These are phyloP conservation scores for Pseudolaguvia tuberculata DNA, from an alignment of 2,113 vertebrate genomes.

Conservation along the genomic window DNA sequence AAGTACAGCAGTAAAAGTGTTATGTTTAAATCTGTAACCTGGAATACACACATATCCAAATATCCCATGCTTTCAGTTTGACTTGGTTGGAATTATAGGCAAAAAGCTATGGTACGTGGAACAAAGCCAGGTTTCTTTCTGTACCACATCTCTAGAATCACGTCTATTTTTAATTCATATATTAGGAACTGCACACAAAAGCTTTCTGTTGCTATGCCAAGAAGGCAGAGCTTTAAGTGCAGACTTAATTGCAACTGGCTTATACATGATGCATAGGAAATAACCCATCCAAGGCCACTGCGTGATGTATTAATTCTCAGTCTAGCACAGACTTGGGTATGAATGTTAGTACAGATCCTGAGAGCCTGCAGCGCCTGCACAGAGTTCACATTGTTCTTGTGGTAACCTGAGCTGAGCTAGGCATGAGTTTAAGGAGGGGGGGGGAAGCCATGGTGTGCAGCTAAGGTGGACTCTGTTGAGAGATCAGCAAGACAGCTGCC, in stretches of 20 bases:
- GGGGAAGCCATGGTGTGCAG: conserved; percentile 19
- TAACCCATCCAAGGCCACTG: conserved; percentile 41
- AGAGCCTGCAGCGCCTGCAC: conserved; percentile 35
- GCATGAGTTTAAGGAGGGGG: conserved; percentile 7
- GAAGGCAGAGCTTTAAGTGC: conserved; percentile 14
- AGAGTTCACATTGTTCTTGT: conserved; percentile 46
- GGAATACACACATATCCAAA: not conserved
- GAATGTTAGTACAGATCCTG: conserved; percentile 46
- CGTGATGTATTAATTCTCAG: conserved; percentile 40
- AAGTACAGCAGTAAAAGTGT: conserved; percentile 5
- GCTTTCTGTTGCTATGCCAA: conserved; percentile 17
- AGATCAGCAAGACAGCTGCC: conserved; percentile 48
- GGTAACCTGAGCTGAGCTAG: conserved; percentile 40
- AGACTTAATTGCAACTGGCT: conserved; percentile 35
- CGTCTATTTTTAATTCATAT: conserved; percentile 8
- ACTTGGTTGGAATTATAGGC: not conserved
- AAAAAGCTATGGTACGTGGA: not conserved
- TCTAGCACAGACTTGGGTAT: conserved; percentile 37
- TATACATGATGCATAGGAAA: conserved; percentile 31
- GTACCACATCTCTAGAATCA: not conserved
- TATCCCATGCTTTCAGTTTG: not conserved
- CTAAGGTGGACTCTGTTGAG: conserved; percentile 40
- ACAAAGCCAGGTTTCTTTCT: not conserved
- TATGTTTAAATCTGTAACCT: not conserved
- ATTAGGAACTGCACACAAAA: conserved; percentile 6